Evolutionary conservation across 2,113 vertebrate genomes (phyloP).

Genomic region (Rhea pennata): DNA sequence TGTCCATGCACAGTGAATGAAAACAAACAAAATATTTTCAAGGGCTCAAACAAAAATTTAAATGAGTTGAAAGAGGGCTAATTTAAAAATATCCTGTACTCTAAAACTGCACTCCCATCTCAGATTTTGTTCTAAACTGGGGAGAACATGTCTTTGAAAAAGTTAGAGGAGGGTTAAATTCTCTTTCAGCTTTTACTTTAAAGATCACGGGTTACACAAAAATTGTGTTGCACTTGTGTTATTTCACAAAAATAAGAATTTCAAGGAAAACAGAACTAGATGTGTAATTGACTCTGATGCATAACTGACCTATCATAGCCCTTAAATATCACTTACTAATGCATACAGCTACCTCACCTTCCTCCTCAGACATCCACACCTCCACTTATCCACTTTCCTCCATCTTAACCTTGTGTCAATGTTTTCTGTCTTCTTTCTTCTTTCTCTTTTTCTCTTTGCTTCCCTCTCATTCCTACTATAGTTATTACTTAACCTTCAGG

Average conservation of each 20-base stretch:
- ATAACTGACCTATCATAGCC: background rate
- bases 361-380: slow-evolving; percentile 59
- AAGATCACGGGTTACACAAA: background rate
- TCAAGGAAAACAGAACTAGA: background rate
- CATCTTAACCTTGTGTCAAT: slow-evolving; percentile 68
- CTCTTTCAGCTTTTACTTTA: background rate
- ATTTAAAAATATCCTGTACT: background rate
- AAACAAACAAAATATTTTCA: slow-evolving; percentile 48
- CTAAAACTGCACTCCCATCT: background rate
- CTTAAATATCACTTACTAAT: slow-evolving; percentile 61
- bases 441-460: slow-evolving; percentile 22
- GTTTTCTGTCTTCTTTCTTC: slow-evolving; percentile 60
- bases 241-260: slow-evolving; percentile 12
- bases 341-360: slow-evolving; percentile 58
- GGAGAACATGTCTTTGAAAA: background rate
- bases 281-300: slow-evolving; percentile 47
- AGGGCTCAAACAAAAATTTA: background rate
- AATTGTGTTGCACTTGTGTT: background rate
- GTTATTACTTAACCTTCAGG: slow-evolving; percentile 78
- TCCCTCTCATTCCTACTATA: slow-evolving; percentile 52
- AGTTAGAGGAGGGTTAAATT: background rate
- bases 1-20: background rate
- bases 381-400: slow-evolving; percentile 68
- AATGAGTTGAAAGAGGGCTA: background rate
- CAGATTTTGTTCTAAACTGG: background rate